These are phyloP conservation scores for Choreutis nemorana DNA, from an alignment of 2,888 invertebrate species.

Conservation along the genomic window DNA sequence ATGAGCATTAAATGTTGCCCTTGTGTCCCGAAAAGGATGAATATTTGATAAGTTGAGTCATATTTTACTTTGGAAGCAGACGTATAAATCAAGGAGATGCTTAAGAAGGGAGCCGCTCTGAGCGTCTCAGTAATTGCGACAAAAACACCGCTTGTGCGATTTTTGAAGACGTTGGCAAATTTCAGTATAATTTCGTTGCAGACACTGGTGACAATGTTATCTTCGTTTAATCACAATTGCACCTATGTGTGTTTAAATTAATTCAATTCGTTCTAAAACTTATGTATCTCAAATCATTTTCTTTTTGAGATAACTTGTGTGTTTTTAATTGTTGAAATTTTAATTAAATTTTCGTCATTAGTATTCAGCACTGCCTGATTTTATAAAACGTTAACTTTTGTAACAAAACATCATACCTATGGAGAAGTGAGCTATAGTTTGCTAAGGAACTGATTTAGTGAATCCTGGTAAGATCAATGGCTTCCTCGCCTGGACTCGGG, in stretches of 20 bases:
- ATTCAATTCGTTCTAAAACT: too few relatives aligned
- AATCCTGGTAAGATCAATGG: constrained; percentile 41
- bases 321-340: too few relatives aligned
- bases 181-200: constrained; percentile 38
- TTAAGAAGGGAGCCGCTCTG: constrained; percentile 47
- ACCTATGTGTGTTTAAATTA: too few relatives aligned
- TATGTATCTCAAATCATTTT: too few relatives aligned
- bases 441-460: constrained; percentile 49
- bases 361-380: too few relatives aligned
- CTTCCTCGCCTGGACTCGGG: constrained; percentile 42
- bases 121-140: constrained; percentile 57
- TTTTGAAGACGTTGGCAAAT: constrained; percentile 59
- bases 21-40: constrained; percentile 46
- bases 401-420: neutral
- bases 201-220: constrained; percentile 6
- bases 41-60: constrained; percentile 56
- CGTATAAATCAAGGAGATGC: constrained; percentile 60
- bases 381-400: too few relatives aligned
- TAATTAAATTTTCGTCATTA: too few relatives aligned
- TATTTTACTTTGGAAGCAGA: constrained; percentile 56
- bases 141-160: constrained; percentile 56
- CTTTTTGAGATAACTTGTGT: too few relatives aligned
- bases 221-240: constrained; percentile 6
- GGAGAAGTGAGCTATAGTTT: constrained; percentile 25
- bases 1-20: constrained; percentile 50